Conservation (phyloP, 2,797 vertebrate species). For the Ciconia nigra region DNA sequence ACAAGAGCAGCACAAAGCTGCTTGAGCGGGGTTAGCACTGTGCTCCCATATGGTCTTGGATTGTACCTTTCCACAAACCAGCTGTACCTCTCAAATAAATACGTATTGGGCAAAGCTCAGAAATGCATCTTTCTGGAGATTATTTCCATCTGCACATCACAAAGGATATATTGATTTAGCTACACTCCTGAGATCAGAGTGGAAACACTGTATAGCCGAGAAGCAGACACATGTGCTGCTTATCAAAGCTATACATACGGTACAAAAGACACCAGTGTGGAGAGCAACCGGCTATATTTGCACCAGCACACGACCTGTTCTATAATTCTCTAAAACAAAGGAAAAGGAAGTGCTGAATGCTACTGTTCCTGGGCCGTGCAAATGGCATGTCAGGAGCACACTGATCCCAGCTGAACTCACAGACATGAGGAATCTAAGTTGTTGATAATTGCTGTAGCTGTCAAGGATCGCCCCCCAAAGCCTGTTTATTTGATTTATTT, state of each 20-base stretch:
- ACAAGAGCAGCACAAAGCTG: background rate
- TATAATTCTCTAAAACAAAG: slow-evolving; percentile 47
- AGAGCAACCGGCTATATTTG: slow-evolving; percentile 17
- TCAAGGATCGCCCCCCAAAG: background rate
- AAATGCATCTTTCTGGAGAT: slow-evolving; percentile 61
- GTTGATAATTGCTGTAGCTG: background rate
- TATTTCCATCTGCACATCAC: slow-evolving; percentile 65
- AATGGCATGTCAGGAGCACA: background rate
- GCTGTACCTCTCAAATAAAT: slow-evolving; percentile 59
- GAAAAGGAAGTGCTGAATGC: slow-evolving; percentile 13
- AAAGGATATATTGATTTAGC: slow-evolving; percentile 63
- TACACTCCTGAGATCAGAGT: slow-evolving; percentile 63
- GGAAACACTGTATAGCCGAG: slow-evolving; percentile 21
- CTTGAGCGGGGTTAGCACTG: background rate
- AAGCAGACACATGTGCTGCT: slow-evolving; percentile 55
- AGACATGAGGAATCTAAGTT: background rate
- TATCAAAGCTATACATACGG: slow-evolving; percentile 45
- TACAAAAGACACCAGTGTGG: background rate
- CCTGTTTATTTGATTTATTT: background rate
- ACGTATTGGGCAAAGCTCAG: slow-evolving; percentile 31
- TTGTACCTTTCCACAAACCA: slow-evolving; percentile 48
- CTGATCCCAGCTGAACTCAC: background rate
- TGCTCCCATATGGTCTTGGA: slow-evolving; percentile 14
- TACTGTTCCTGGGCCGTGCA: background rate
- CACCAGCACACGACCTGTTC: background rate